Percentiles rank a stretch among this genome's conserved stretches.
Conservation (phyloP, 2,113 vertebrate species). For the Rissa tridactyla region DNA sequence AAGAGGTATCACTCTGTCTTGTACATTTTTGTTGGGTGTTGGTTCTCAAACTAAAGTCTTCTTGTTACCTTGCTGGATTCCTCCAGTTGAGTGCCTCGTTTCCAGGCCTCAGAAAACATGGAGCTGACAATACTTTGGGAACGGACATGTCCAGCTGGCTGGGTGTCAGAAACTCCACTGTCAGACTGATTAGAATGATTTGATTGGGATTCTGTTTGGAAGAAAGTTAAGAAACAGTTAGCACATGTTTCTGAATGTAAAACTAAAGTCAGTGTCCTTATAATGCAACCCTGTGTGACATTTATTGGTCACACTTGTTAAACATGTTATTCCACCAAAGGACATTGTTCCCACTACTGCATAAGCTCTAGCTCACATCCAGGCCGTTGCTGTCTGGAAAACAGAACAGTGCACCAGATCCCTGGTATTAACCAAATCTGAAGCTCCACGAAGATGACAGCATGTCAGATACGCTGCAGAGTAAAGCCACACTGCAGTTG, state of each 20-base stretch:
- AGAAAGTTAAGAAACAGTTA: neutral
- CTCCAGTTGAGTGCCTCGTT: conserved; percentile 95
- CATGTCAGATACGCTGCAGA: neutral
- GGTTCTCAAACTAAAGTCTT: conserved; percentile 2
- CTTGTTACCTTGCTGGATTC: conserved; percentile 88
- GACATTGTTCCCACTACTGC: neutral
- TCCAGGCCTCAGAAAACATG: conserved; percentile 99
- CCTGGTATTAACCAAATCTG: neutral
- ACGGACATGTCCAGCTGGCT: conserved; percentile 85
- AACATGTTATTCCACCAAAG: neutral
- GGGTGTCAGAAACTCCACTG: conserved; percentile 92
- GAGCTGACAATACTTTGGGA: conserved; percentile 97
- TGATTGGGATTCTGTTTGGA: conserved; percentile 88
- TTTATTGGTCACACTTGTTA: neutral
- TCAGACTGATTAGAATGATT: conserved; percentile 96
- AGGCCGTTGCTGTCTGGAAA: neutral
- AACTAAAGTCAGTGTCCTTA: neutral
- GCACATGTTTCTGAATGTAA: neutral
- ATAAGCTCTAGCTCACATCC: neutral
- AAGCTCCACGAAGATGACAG: neutral
- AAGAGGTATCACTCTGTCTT: neutral
- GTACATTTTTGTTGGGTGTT: neutral
- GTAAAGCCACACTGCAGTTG: neutral
- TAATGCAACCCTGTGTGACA: neutral
- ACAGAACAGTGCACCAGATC: neutral